Evolutionary conservation across 2,888 invertebrate species (phyloP).

Genomic region (Euplagia quadripunctaria): DNA sequence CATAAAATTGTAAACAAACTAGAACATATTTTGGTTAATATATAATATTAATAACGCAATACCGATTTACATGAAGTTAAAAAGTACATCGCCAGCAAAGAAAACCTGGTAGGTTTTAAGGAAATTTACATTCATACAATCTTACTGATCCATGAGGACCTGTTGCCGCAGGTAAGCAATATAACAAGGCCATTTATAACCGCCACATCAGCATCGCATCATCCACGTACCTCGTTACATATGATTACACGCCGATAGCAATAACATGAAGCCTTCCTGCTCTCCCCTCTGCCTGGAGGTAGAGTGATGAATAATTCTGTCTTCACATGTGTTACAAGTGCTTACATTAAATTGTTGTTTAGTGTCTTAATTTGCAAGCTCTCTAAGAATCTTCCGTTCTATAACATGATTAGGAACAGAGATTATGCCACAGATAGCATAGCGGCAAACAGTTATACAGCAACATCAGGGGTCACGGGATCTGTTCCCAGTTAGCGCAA

Average conservation of each 20-base stretch:
- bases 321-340: slow-evolving; percentile 19
- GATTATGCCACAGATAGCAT: background rate
- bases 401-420: background rate
- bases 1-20: no score
- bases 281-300: background rate
- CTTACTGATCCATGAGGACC: background rate
- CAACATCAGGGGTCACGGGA: no score
- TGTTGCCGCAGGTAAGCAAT: slow-evolving; percentile 17
- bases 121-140: background rate
- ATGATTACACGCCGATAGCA: slow-evolving; percentile 10
- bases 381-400: background rate
- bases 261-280: slow-evolving; percentile 2
- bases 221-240: slow-evolving; percentile 15
- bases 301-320: slow-evolving; percentile 21
- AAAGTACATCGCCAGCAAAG: no score
- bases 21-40: no score
- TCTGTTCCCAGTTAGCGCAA: no score
- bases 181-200: slow-evolving; percentile 17
- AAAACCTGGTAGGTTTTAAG: no score
- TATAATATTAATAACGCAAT: no score
- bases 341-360: slow-evolving; percentile 16
- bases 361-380: background rate
- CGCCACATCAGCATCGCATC: slow-evolving; percentile 13
- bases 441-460: background rate
- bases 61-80: no score